A percentile compares a stretch with the other conserved stretches of the same genome.
phyloP scores from a whole-genome alignment of 2,888 invertebrate genomes.

The Urechis unicinctus region DNA sequence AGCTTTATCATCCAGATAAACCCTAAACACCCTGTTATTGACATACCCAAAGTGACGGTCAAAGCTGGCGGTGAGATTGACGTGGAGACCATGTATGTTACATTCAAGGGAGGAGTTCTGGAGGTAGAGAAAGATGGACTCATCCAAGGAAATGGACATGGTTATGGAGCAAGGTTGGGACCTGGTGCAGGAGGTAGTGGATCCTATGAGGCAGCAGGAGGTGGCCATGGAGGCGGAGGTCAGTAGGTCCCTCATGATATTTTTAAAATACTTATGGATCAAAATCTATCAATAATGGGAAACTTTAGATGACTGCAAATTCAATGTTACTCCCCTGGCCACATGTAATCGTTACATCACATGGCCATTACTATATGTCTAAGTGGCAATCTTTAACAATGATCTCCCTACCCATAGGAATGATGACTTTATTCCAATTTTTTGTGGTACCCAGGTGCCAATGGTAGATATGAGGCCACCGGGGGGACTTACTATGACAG shows the following conservation, averaged over 20 bases:
- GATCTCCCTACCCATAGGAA: too few species aligned
- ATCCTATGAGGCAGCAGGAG: constrained; percentile 23
- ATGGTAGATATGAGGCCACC: too few species aligned
- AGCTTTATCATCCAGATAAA: constrained; percentile 22
- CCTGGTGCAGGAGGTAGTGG: constrained; percentile 20
- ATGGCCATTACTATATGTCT: too few species aligned
- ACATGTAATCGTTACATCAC: too few species aligned
- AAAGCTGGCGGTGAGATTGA: constrained; percentile 24
- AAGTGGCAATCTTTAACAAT: too few species aligned
- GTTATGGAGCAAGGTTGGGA: constrained; percentile 20
- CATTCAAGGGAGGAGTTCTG: constrained; percentile 17
- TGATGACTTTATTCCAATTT: too few species aligned
- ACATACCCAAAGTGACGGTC: constrained; percentile 17
- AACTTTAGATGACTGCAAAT: too few species aligned
- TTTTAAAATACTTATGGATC: too few species aligned
- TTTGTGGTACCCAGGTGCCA: too few species aligned
- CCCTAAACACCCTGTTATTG: constrained; percentile 17
- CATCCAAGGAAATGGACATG: constrained; percentile 25
- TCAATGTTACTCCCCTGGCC: too few species aligned
- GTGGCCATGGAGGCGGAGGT: constrained; percentile 27
- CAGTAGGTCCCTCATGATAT: too few species aligned
- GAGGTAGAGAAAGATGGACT: constrained; percentile 23
- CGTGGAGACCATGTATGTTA: constrained; percentile 12
- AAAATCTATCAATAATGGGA: too few species aligned
- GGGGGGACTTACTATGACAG: constrained; percentile 16